These are phyloP conservation scores for Genyomyrus donnyi DNA, from an alignment of 2,113 vertebrate species.

Conservation along the genomic window DNA sequence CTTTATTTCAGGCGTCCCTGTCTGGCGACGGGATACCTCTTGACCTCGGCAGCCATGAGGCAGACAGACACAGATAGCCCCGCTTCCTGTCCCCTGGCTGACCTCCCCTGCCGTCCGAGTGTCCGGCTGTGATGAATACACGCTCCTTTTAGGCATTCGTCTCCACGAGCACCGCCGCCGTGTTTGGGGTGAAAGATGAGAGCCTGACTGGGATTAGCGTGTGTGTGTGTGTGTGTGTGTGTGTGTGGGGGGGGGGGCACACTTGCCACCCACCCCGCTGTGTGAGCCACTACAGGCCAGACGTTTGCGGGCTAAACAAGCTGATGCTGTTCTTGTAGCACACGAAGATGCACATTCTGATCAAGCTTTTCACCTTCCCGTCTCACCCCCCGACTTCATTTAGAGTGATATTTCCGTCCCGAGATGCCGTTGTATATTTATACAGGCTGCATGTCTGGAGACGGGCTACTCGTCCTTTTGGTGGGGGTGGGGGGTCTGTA, in stretches of 20 bases:
- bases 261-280: neutral
- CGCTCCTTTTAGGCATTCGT: neutral
- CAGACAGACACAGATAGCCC: neutral
- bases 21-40: neutral
- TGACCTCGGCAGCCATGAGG: neutral
- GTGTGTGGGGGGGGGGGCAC: too few relatives aligned
- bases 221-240: neutral
- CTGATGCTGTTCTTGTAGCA: neutral
- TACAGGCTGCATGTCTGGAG: constrained; percentile 32
- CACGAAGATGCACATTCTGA: constrained; percentile 11
- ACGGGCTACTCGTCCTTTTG: neutral
- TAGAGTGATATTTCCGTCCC: constrained; percentile 27
- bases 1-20: neutral
- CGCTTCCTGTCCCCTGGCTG: neutral
- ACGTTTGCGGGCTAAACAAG: constrained; percentile 13
- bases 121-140: neutral
- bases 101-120: neutral
- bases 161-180: neutral
- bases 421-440: constrained; percentile 39
- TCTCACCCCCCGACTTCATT: constrained; percentile 3
- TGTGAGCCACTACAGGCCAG: neutral
- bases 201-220: neutral
- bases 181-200: neutral
- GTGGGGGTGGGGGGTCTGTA: constrained; percentile 3
- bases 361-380: neutral